Percentiles rank a stretch among this genome's conserved stretches.
Evolutionary conservation across 2,113 vertebrate genomes (phyloP).

Genomic region (Eubucco bourcierii): DNA sequence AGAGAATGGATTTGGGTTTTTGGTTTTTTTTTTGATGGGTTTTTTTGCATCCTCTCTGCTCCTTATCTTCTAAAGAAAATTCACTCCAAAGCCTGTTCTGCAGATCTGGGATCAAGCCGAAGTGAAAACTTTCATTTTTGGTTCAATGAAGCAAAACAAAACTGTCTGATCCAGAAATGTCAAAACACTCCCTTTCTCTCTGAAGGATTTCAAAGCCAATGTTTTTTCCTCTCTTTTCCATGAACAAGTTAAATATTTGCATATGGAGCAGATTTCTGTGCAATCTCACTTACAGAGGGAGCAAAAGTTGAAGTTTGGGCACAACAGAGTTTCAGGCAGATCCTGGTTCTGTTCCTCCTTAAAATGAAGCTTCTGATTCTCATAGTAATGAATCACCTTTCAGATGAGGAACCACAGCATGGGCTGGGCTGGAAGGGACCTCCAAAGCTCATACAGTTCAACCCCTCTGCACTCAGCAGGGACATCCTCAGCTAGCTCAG

Average conservation of each 20-base stretch:
- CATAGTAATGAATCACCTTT: not conserved
- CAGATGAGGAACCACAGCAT: not conserved
- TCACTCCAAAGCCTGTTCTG: no score
- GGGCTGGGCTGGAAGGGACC: no score
- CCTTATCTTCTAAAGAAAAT: no score
- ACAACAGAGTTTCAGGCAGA: not conserved
- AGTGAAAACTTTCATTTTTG: not conserved
- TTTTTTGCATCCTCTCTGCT: no score
- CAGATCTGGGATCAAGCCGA: not conserved
- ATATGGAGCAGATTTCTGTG: not conserved
- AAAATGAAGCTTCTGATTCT: not conserved
- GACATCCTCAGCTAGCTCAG: no score
- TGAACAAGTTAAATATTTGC: slow-evolving; percentile 24
- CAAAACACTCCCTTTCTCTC: slow-evolving; percentile 15
- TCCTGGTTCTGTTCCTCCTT: not conserved
- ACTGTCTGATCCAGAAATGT: slow-evolving; percentile 4
- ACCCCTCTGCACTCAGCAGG: no score
- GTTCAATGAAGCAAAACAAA: slow-evolving; percentile 14
- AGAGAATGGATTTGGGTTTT: no score
- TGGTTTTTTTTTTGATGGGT: no score
- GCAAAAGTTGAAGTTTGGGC: not conserved
- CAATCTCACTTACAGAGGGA: not conserved
- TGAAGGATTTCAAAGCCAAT: not conserved
- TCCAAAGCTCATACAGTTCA: no score
- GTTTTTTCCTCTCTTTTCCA: not conserved